Conservation (phyloP, 2,113 vertebrate genomes). For the Pachypanchax playfairii region DNA sequence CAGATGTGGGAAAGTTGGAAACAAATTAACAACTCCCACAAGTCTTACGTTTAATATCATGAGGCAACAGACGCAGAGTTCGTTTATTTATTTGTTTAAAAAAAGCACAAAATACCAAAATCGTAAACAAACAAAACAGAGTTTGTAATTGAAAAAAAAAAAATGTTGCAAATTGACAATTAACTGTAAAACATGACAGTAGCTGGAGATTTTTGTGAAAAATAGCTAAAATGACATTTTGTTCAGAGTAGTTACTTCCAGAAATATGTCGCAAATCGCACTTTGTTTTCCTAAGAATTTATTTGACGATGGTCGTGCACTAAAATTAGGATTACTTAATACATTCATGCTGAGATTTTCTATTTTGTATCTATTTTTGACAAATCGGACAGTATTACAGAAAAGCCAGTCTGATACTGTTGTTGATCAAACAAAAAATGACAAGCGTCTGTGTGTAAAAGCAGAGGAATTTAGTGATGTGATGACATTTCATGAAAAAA, state of each 20-base stretch:
- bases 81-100: no score
- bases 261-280: constrained; percentile 12
- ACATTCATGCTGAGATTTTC: constrained; percentile 20
- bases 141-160: not conserved
- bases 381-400: constrained; percentile 3
- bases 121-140: not conserved
- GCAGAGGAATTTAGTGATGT: constrained; percentile 12
- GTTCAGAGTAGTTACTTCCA: constrained; percentile 17
- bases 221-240: not conserved
- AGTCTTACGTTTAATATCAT: not conserved
- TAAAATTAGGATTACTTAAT: constrained; percentile 34
- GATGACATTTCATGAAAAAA: constrained; percentile 14
- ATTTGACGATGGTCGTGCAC: constrained; percentile 16
- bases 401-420: constrained; percentile 16
- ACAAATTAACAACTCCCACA: not conserved
- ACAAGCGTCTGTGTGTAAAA: not conserved
- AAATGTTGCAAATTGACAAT: not conserved
- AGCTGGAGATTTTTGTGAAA: not conserved
- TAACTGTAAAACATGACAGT: constrained; percentile 1
- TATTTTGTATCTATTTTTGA: constrained; percentile 16
- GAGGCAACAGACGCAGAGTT: constrained; percentile 6
- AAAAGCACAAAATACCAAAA: constrained; percentile 53
- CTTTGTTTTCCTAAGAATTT: constrained; percentile 20
- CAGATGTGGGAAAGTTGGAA: not conserved
- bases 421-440: constrained; percentile 6